A percentile compares a stretch with the other conserved stretches of the same genome.
These are phyloP conservation scores for Varanus komodoensis DNA, from an alignment of 2,113 vertebrate genomes.

Conservation along the genomic window DNA sequence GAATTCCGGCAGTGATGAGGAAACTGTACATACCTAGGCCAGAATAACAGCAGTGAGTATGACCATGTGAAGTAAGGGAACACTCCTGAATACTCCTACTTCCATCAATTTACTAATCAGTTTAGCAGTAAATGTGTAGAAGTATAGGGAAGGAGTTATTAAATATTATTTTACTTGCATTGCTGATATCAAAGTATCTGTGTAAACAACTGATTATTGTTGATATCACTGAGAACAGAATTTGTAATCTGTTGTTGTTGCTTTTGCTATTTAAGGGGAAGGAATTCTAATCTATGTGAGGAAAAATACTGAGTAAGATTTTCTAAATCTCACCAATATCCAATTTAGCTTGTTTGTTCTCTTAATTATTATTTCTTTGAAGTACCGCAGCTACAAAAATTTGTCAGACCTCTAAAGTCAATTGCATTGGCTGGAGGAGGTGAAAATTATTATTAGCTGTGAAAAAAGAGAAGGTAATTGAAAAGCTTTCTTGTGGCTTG, in stretches of 20 bases:
- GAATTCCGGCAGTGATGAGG: too few relatives aligned
- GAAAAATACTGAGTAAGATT: not conserved
- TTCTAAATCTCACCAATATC: constrained; percentile 52
- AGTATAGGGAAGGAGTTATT: not conserved
- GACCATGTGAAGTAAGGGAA: not conserved
- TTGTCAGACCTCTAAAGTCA: constrained; percentile 45
- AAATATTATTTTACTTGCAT: not conserved
- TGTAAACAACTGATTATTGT: not conserved
- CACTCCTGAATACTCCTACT: not conserved
- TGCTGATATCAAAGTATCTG: not conserved
- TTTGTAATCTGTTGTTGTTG: not conserved
- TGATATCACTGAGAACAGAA: not conserved
- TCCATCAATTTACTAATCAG: not conserved
- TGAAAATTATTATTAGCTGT: constrained; percentile 61
- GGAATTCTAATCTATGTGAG: constrained; percentile 5
- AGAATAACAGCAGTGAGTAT: not conserved
- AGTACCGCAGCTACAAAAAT: constrained; percentile 11
- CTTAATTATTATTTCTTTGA: constrained; percentile 53
- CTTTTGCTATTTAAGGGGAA: not conserved
- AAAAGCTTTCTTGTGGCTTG: constrained; percentile 78
- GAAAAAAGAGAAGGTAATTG: constrained; percentile 65
- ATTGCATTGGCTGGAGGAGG: constrained; percentile 47
- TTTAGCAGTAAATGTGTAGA: not conserved
- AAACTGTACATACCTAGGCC: not conserved
- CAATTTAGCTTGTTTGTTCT: constrained; percentile 47